Evolutionary conservation across 1,140 invertebrate species (phyloP), one percentile per base, ranked within the genome.

Genomic region (Drosophila chauvacae): DNA sequence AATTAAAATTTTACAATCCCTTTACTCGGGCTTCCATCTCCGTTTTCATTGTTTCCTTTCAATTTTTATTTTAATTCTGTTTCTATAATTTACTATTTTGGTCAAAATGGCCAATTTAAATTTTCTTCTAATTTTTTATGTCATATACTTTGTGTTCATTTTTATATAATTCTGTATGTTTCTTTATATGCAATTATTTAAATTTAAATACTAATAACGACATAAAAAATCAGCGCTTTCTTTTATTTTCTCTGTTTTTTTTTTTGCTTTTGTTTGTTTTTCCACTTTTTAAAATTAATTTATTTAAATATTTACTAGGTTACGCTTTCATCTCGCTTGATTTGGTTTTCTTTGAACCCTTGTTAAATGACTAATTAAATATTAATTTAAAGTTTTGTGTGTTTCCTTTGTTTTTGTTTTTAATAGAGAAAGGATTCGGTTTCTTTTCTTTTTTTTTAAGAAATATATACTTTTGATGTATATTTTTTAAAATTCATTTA

Each of bases 1-100:
- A 91, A 91, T 91, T 91, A 91, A 91, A 91, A 91, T 91, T 91
- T 88, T 91, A 91, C 88, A 91, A 88, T 91, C 59, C 63, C 86
- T 81, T 91, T 91, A 77, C 53, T 73, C 58, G 57, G 72, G 68
- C 45, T 71, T 80, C 71, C 65, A 65, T 79, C 64, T 69, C 57
- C 47, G 59, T 74, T 70, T 51, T 82, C 62, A 41, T 71, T 59
- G 66, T 63, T 85, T 80, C 76, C 68, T 79, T 75, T 77, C 83
- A 61, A 62, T 66, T 78, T 83, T 65, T 70, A 41, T 70, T 72
- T 80, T 77, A 68, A 23, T 37, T 81, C 61, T 73, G 30, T 50
- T 63, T 79, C 80, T 91, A 90, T 87, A 90, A 77, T 90, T 90
- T 90, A 80, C 86, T 90, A 90, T 90, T 90, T 55, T 74, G 87